A percentile compares a stretch with the other conserved stretches of the same genome.
Evolutionary conservation across 2,888 invertebrate species (phyloP).

Genomic region (Caenorhabditis plicata): DNA sequence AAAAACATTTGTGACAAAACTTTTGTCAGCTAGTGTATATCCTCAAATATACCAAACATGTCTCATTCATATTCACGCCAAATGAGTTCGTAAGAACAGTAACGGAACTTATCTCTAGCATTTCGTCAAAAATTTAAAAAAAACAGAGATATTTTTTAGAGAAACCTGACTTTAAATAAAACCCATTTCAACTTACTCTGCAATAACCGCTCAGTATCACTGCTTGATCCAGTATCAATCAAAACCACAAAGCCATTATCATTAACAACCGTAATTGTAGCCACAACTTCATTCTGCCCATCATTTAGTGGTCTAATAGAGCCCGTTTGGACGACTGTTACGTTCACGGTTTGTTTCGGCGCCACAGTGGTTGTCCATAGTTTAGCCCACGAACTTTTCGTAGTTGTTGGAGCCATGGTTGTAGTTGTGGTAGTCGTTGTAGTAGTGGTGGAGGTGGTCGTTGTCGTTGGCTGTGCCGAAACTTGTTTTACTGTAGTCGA

Average conservation of each 20-base stretch:
- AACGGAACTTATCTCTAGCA: too few relatives aligned
- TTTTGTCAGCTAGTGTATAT: too few relatives aligned
- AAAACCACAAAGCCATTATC: slow-evolving; percentile 58
- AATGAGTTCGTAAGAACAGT: too few relatives aligned
- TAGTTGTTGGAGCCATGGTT: slow-evolving; percentile 19
- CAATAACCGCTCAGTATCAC: slow-evolving; percentile 59
- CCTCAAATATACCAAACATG: too few relatives aligned
- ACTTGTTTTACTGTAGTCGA: slow-evolving; percentile 19
- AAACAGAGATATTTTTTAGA: too few relatives aligned
- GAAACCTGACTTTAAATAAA: too few relatives aligned
- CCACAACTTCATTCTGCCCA: slow-evolving; percentile 56
- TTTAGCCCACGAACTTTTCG: slow-evolving; percentile 45
- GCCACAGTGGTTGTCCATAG: slow-evolving; percentile 58
- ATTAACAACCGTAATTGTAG: slow-evolving; percentile 59
- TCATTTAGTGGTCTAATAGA: slow-evolving; percentile 57
- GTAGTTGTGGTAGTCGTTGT: slow-evolving; percentile 25
- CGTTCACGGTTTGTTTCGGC: slow-evolving; percentile 51
- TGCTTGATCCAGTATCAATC: slow-evolving; percentile 58
- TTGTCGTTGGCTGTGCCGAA: slow-evolving; percentile 23
- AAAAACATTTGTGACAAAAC: too few relatives aligned
- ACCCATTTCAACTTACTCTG: slow-evolving; percentile 37
- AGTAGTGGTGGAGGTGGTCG: slow-evolving; percentile 28
- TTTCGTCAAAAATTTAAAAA: too few relatives aligned
- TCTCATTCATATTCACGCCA: too few relatives aligned
- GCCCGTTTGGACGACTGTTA: slow-evolving; percentile 59